A percentile compares a stretch with the other conserved stretches of the same genome.
Conservation (phyloP, 2,888 invertebrate species). For the Caenorhabditis virilis region DNA sequence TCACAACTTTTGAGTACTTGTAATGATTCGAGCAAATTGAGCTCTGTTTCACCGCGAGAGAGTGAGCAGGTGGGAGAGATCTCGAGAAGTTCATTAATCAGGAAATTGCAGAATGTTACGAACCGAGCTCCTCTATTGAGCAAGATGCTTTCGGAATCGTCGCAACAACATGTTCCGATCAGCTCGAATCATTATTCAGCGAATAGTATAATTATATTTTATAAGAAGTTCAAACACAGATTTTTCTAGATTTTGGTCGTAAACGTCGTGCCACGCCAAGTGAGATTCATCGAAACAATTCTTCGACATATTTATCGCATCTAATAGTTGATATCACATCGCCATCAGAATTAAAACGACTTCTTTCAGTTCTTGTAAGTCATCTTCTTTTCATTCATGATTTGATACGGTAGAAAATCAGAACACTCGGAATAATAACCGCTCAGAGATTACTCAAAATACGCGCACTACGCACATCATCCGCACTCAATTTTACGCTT, state of each 20-base stretch:
- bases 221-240: neutral
- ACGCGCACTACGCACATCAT: neutral
- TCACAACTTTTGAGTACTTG: too few relatives aligned
- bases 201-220: too few relatives aligned
- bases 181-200: too few relatives aligned
- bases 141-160: neutral
- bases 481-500: conserved; percentile 1
- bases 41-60: too few relatives aligned
- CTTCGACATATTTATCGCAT: conserved; percentile 32
- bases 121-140: neutral
- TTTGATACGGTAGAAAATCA: too few relatives aligned
- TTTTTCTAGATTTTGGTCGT: neutral
- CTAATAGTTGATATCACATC: conserved; percentile 36
- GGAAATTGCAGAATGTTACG: too few relatives aligned
- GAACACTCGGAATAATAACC: neutral
- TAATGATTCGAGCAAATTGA: conserved; percentile 3
- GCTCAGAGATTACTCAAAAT: conserved; percentile 1
- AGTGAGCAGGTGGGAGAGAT: too few relatives aligned
- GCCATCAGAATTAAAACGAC: conserved; percentile 28
- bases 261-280: conserved; percentile 11
- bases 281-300: too few relatives aligned
- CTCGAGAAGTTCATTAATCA: too few relatives aligned
- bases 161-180: too few relatives aligned
- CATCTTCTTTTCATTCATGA: neutral
- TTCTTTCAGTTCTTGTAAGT: conserved; percentile 33